Conservation (phyloP, 2,113 vertebrate genomes). For the Chamaetylas fuelleborni region DNA sequence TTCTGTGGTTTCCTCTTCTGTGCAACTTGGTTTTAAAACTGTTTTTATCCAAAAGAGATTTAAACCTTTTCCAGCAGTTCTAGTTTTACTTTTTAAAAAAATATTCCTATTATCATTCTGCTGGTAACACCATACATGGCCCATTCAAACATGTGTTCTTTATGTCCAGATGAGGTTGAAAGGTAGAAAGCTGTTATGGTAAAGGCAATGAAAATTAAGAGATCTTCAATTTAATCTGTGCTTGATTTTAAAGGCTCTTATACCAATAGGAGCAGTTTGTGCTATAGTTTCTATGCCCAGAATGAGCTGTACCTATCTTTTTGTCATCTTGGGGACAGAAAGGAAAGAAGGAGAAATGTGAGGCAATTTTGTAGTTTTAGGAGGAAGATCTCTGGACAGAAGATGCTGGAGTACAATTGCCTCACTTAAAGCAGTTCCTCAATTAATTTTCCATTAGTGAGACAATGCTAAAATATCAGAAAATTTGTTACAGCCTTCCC, state of each 20-base stretch:
- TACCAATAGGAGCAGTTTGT: neutral
- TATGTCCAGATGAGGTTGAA: neutral
- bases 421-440: neutral
- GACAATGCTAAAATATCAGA: neutral
- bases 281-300: neutral
- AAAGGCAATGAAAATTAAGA: neutral
- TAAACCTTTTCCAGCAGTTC: neutral
- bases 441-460: neutral
- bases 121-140: accelerated
- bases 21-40: neutral
- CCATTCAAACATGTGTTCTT: neutral
- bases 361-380: neutral
- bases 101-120: neutral
- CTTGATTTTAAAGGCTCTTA: neutral
- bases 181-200: neutral
- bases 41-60: neutral
- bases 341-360: neutral
- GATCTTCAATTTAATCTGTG: neutral
- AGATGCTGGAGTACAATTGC: neutral
- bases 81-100: neutral
- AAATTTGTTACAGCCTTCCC: neutral
- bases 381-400: neutral
- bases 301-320: neutral
- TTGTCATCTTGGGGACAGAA: neutral
- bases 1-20: neutral